These are phyloP conservation scores for Pemphigus obesinymphae DNA, from an alignment of 1,140 invertebrate species.

Conservation along the genomic window DNA sequence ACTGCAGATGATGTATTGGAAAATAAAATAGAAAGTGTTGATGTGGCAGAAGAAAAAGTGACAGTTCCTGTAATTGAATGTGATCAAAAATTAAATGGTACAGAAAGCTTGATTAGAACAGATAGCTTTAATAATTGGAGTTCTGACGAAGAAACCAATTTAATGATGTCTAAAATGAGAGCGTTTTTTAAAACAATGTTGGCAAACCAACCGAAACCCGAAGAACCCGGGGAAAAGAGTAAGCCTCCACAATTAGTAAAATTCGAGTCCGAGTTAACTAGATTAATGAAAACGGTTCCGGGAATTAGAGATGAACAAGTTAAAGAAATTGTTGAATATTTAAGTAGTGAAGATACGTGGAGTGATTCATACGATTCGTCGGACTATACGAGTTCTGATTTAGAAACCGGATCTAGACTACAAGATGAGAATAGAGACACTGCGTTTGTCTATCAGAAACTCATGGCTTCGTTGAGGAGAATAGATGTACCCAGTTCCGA, in stretches of 20 bases:
- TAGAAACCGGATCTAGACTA: conserved; percentile 67
- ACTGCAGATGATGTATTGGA: conserved; percentile 53
- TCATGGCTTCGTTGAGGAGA: conserved; percentile 74
- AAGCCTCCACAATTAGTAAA: conserved; percentile 80
- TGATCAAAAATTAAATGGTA: conserved; percentile 58
- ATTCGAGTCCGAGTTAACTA: conserved; percentile 81
- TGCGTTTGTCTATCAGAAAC: conserved; percentile 74
- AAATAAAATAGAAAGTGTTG: conserved; percentile 55
- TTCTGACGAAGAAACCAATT: conserved; percentile 85
- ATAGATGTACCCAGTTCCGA: conserved; percentile 58
- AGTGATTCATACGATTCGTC: conserved; percentile 87
- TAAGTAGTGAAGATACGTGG: conserved; percentile 87
- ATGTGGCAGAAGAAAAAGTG: conserved; percentile 43
- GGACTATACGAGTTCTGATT: conserved; percentile 82
- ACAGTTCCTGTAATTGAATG: conserved; percentile 51
- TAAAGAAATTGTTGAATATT: conserved; percentile 82
- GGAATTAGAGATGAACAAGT: conserved; percentile 85
- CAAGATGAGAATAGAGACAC: conserved; percentile 71
- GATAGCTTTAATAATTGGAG: conserved; percentile 91
- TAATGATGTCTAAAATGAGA: conserved; percentile 91
- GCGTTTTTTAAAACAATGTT: conserved; percentile 87
- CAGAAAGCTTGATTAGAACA: conserved; percentile 61
- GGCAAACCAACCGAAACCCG: conserved; percentile 51
- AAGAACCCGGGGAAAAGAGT: conserved; percentile 43
- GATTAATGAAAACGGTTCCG: conserved; percentile 86